Percentiles rank a stretch among this genome's conserved stretches.
Evolutionary conservation across 2,888 invertebrate species (phyloP).

Genomic region (Ophraella communa): DNA sequence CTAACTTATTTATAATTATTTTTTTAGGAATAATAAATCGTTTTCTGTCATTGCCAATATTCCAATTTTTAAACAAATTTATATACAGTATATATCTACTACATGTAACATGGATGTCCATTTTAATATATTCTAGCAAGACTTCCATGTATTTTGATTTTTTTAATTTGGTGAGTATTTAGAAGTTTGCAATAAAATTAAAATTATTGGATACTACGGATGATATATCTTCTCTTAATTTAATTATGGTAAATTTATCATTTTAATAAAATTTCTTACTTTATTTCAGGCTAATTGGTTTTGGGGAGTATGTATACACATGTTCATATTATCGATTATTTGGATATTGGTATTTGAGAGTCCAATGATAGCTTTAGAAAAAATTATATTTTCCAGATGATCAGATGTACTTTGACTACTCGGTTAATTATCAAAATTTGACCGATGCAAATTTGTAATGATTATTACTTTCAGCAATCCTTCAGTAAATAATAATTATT

Average conservation of each 20-base stretch:
- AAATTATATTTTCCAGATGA: conserved; percentile 38
- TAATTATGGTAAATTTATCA: too few relatives aligned
- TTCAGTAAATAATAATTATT: too few relatives aligned
- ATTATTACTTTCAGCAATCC: too few relatives aligned
- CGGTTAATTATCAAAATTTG: too few relatives aligned
- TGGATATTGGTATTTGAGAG: conserved; percentile 59
- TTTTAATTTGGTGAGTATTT: conserved; percentile 48
- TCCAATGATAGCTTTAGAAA: conserved; percentile 59
- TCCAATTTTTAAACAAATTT: conserved; percentile 64
- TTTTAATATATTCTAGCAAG: conserved; percentile 35
- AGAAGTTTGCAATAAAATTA: not conserved
- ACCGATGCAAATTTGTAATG: too few relatives aligned
- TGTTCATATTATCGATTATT: conserved; percentile 54
- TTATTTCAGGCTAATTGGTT: conserved; percentile 52
- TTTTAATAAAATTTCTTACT: not conserved
- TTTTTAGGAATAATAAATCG: conserved; percentile 61
- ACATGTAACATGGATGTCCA: conserved; percentile 54
- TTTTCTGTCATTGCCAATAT: conserved; percentile 61
- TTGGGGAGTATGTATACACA: conserved; percentile 58
- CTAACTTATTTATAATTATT: not conserved
- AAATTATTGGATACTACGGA: not conserved
- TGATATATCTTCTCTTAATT: too few relatives aligned
- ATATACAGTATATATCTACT: conserved; percentile 65
- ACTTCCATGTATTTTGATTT: conserved; percentile 42
- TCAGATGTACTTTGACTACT: too few relatives aligned